Percentiles rank a stretch among this genome's conserved stretches.
phyloP scores from a whole-genome alignment of 1,140 invertebrate genomes.

The Conus betulinus region DNA sequence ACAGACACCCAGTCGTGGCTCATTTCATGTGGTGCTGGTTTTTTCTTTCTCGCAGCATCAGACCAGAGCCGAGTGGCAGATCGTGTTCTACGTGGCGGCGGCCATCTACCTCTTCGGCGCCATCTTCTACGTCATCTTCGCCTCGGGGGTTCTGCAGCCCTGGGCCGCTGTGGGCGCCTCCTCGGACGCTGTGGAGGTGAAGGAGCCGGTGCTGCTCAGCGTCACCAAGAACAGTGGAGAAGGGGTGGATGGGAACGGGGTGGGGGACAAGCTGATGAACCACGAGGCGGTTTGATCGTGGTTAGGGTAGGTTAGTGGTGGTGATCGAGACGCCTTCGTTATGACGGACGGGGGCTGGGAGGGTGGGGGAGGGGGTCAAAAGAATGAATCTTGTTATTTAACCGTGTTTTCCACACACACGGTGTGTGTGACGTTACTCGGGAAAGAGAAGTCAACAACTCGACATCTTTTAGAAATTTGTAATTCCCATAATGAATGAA shows the following conservation, averaged over 20 bases:
- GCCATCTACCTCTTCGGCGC: slow-evolving; percentile 69
- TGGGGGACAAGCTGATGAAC: slow-evolving; percentile 11
- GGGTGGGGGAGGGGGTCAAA: slow-evolving; percentile 67
- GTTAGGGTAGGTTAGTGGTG: not conserved
- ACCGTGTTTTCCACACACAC: no score
- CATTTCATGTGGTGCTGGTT: no score
- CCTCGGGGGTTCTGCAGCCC: slow-evolving; percentile 67
- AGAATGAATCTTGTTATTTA: slow-evolving; percentile 59
- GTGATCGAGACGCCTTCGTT: no score
- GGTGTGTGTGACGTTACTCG: no score
- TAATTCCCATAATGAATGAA: no score
- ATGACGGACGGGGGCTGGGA: not conserved
- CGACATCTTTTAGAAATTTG: no score
- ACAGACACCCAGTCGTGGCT: no score
- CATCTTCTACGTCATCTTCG: slow-evolving; percentile 69
- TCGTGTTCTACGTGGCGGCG: slow-evolving; percentile 71
- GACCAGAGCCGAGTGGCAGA: slow-evolving; percentile 71
- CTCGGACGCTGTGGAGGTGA: not conserved
- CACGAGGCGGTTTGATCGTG: not conserved
- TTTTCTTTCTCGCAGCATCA: slow-evolving; percentile 40
- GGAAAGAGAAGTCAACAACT: no score
- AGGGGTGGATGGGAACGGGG: not conserved
- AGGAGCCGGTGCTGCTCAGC: slow-evolving; percentile 4
- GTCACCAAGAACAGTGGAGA: not conserved
- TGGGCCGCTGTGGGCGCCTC: slow-evolving; percentile 52